A percentile compares a stretch with the other conserved stretches of the same genome.
These are phyloP conservation scores for Phrynocephalus versicolor DNA, from an alignment of 2,113 vertebrate species.

Conservation along the genomic window DNA sequence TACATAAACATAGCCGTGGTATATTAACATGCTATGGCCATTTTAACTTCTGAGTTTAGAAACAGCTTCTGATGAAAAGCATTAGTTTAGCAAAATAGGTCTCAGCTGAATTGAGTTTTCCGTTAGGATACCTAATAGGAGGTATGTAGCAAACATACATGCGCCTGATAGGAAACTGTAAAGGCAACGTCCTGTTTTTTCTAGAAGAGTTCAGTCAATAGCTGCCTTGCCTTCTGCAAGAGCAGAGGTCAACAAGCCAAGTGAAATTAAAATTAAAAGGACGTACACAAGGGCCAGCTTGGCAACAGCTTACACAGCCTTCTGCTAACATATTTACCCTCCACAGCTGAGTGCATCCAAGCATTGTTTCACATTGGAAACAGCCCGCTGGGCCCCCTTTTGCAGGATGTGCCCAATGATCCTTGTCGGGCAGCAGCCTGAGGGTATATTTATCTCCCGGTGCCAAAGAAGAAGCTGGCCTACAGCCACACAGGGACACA, in stretches of 20 bases:
- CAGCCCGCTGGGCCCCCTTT: slow-evolving; percentile 3
- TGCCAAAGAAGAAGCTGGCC: not conserved
- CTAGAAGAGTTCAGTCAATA: slow-evolving; percentile 4
- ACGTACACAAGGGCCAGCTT: accelerated
- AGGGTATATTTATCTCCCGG: slow-evolving; percentile 21
- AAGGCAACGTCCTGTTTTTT: not conserved
- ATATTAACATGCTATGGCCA: slow-evolving; percentile 53
- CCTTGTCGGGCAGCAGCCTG: not conserved
- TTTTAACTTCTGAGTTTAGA: slow-evolving; percentile 56
- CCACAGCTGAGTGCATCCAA: not conserved
- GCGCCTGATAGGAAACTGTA: slow-evolving; percentile 9
- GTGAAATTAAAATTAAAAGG: not conserved
- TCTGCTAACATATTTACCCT: not conserved
- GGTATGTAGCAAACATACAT: accelerated
- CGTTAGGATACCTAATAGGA: not conserved
- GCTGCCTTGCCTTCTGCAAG: not conserved
- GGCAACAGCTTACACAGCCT: not conserved
- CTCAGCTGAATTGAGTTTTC: not conserved
- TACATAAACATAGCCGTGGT: slow-evolving; percentile 43
- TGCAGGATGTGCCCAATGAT: not conserved
- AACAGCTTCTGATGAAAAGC: slow-evolving; percentile 38
- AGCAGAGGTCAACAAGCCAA: slow-evolving; percentile 7
- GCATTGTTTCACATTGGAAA: not conserved
- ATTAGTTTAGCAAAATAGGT: not conserved
- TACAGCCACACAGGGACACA: not conserved